Evolutionary conservation across 1,140 invertebrate species (phyloP).

Genomic region (Tachypleus tridentatus): DNA sequence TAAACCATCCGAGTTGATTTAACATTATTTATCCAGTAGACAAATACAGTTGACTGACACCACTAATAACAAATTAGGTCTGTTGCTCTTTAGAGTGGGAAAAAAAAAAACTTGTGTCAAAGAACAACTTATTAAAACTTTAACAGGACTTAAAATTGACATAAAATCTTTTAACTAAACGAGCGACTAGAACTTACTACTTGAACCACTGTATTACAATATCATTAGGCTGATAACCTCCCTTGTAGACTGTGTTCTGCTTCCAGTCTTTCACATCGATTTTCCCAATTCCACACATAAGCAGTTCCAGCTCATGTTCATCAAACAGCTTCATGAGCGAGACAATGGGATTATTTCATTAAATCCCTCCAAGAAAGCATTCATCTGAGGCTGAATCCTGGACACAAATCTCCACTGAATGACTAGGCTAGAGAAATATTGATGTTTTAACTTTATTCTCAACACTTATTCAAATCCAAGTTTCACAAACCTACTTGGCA

Average conservation of each 20-base stretch:
- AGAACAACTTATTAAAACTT: too few relatives aligned
- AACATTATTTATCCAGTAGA: too few relatives aligned
- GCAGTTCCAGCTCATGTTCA: constrained; percentile 89
- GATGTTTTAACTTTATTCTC: too few relatives aligned
- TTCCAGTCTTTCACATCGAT: constrained; percentile 99
- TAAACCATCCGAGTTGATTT: too few relatives aligned
- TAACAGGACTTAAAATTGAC: too few relatives aligned
- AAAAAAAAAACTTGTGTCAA: too few relatives aligned
- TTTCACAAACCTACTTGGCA: too few relatives aligned
- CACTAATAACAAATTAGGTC: too few relatives aligned
- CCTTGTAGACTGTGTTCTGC: constrained; percentile 90
- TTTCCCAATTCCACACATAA: constrained; percentile 97
- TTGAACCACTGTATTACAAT: constrained; percentile 96
- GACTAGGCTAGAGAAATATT: constrained; percentile 52
- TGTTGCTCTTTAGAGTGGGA: too few relatives aligned
- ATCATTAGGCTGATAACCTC: constrained; percentile 94
- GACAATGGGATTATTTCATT: constrained; percentile 79
- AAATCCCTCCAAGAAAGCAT: constrained; percentile 87
- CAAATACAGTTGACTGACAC: too few relatives aligned
- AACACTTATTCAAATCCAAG: too few relatives aligned
- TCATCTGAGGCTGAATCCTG: constrained; percentile 91
- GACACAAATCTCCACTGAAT: constrained; percentile 96
- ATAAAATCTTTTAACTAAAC: too few relatives aligned
- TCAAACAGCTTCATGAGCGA: constrained; percentile 94
- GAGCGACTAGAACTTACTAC: constrained; percentile 47